Conservation (phyloP, 1,140 invertebrate genomes). For the Drosophila grimshawi region DNA sequence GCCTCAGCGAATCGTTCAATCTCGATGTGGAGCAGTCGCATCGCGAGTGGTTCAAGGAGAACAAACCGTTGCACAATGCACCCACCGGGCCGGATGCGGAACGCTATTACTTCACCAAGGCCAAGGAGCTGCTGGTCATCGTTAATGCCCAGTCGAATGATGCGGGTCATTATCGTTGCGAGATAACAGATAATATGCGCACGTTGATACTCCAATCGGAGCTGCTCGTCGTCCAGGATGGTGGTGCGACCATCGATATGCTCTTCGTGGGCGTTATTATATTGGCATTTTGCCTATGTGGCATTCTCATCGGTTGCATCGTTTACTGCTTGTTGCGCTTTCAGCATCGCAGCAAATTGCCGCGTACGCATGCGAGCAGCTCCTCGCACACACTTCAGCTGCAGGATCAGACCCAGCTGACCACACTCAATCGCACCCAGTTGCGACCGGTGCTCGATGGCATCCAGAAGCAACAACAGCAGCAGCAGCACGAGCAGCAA, state of each 20-base stretch:
- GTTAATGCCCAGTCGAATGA: constrained; percentile 91
- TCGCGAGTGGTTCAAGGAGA: constrained; percentile 96
- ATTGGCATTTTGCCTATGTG: constrained; percentile 92
- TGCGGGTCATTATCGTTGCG: constrained; percentile 94
- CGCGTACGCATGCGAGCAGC: constrained; percentile 49
- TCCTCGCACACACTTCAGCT: constrained; percentile 62
- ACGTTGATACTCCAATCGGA: constrained; percentile 72
- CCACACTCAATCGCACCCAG: constrained; percentile 71
- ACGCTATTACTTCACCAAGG: constrained; percentile 92
- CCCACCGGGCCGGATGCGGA: constrained; percentile 86
- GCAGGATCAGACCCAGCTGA: constrained; percentile 71
- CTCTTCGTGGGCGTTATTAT: constrained; percentile 92
- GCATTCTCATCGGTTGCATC: constrained; percentile 94
- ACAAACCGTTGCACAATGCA: constrained; percentile 86
- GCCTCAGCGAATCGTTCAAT: constrained; percentile 90
- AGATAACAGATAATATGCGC: constrained; percentile 87
- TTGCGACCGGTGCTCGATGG: constrained; percentile 58
- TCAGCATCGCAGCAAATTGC: constrained; percentile 85
- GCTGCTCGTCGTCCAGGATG: constrained; percentile 85
- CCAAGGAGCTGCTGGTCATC: constrained; percentile 95
- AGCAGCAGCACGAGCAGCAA: constrained; percentile 41
- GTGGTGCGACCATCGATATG: constrained; percentile 78
- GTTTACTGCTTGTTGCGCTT: constrained; percentile 97
- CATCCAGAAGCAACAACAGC: constrained; percentile 17
- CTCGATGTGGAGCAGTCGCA: constrained; percentile 87